Percentiles rank a stretch among this genome's conserved stretches.
Evolutionary conservation across 1,140 invertebrate genomes (phyloP).

Genomic region (Temnothorax nylanderi): DNA sequence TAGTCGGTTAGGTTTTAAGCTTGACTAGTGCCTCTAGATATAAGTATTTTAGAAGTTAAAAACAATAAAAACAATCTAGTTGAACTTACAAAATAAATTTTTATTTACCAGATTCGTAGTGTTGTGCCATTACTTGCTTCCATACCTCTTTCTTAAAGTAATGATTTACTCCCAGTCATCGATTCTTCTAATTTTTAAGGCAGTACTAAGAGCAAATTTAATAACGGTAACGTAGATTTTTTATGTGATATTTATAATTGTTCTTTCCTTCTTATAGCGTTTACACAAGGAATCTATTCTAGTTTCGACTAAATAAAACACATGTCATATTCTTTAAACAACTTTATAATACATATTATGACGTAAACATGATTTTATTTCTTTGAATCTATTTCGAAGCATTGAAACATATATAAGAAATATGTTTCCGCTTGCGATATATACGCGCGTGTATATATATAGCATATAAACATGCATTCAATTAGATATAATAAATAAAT

Average conservation of each 20-base stretch:
- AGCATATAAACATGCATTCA: background rate
- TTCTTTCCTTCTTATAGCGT: background rate
- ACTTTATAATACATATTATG: background rate
- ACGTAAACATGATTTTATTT: background rate
- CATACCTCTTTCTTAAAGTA: background rate
- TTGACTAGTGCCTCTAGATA: slow-evolving; percentile 82
- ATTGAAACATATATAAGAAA: background rate
- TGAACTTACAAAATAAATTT: slow-evolving; percentile 73
- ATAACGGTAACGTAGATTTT: background rate
- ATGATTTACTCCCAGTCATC: background rate
- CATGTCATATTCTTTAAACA: background rate
- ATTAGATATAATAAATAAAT: slow-evolving; percentile 15
- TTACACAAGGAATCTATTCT: background rate
- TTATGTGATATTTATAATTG: background rate
- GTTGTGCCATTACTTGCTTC: slow-evolving; percentile 9
- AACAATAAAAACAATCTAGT: slow-evolving; percentile 70
- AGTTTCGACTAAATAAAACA: background rate
- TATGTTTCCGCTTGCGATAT: background rate
- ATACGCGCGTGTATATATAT: background rate
- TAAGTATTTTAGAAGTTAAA: slow-evolving; percentile 74
- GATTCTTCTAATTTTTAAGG: background rate
- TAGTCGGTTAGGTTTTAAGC: slow-evolving; percentile 79
- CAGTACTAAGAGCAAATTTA: background rate
- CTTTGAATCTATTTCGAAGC: background rate
- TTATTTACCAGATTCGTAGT: slow-evolving; percentile 68